Evolutionary conservation across 2,888 invertebrate genomes (phyloP).

Genomic region (Operophtera brumata): DNA sequence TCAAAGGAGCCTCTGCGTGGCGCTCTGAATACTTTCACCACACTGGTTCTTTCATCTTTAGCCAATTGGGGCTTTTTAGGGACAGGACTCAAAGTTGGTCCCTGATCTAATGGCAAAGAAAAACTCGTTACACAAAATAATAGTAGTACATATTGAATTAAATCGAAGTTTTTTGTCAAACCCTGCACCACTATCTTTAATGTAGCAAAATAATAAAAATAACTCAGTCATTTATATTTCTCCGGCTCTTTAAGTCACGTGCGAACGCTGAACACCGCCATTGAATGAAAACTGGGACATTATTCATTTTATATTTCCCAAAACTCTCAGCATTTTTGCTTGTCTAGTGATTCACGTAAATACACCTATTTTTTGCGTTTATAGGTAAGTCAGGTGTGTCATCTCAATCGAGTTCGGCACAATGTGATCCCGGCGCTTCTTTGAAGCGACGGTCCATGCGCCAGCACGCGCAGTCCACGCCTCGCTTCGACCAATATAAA

Average conservation of each 20-base stretch:
- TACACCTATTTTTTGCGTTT: conserved; percentile 22
- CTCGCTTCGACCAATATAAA: conserved; percentile 68
- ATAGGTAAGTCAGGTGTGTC: conserved; percentile 49
- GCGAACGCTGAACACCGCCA: not conserved
- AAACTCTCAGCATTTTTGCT: not conserved
- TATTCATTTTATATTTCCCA: conserved; percentile 12
- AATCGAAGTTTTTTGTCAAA: too few relatives aligned
- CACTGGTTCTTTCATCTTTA: too few relatives aligned
- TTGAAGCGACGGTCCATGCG: conserved; percentile 49
- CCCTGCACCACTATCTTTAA: not conserved
- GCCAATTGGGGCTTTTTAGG: too few relatives aligned
- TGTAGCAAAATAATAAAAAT: not conserved
- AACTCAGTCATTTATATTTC: conserved; percentile 1
- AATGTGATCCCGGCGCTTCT: conserved; percentile 51
- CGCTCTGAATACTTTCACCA: too few relatives aligned
- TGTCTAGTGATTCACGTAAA: conserved; percentile 13
- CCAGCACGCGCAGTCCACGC: conserved; percentile 65
- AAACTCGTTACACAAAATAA: not conserved
- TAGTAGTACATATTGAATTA: not conserved
- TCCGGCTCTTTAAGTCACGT: conserved; percentile 7
- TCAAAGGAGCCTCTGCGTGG: too few relatives aligned
- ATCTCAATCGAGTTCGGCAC: conserved; percentile 43
- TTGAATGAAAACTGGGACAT: conserved; percentile 6
- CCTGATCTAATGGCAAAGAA: too few relatives aligned
- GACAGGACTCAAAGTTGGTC: too few relatives aligned